Evolutionary conservation across 2,888 invertebrate genomes (phyloP).

Genomic region (Oligia latruncula): DNA sequence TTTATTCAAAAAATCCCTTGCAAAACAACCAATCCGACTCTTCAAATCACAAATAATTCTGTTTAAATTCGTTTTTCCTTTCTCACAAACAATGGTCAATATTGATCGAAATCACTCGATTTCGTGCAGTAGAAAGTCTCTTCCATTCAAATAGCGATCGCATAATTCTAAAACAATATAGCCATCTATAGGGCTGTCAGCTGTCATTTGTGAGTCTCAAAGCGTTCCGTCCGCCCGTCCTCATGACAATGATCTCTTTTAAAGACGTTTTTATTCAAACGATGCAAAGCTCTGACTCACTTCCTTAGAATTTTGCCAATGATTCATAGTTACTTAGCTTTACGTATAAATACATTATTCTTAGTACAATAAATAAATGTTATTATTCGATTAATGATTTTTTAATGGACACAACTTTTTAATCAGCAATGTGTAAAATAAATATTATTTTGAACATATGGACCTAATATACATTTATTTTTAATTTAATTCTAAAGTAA

Average conservation of each 20-base stretch:
- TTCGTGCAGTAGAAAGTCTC: constrained; percentile 2
- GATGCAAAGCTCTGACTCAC: constrained; percentile 58
- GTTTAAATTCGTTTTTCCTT: not conserved
- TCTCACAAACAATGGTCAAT: not conserved
- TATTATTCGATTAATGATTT: too few relatives aligned
- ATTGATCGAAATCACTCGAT: not conserved
- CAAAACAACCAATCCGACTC: not conserved
- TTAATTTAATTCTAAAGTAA: too few relatives aligned
- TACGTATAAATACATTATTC: constrained; percentile 1
- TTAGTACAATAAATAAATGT: too few relatives aligned
- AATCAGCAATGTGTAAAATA: too few relatives aligned
- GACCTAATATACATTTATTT: too few relatives aligned
- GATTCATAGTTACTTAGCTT: constrained; percentile 55
- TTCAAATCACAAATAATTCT: not conserved
- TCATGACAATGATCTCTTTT: constrained; percentile 65
- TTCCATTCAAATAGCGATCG: not conserved
- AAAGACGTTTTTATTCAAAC: constrained; percentile 60
- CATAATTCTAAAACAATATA: constrained; percentile 39
- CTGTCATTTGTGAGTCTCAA: constrained; percentile 56
- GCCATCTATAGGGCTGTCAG: constrained; percentile 37
- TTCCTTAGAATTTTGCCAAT: constrained; percentile 54
- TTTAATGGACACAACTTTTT: too few relatives aligned
- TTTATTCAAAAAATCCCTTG: not conserved
- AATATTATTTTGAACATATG: too few relatives aligned
- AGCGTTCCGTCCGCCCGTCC: constrained; percentile 54